phyloP scores from a whole-genome alignment of 2,797 vertebrate species.

The Hapalemur alaotrensis region DNA sequence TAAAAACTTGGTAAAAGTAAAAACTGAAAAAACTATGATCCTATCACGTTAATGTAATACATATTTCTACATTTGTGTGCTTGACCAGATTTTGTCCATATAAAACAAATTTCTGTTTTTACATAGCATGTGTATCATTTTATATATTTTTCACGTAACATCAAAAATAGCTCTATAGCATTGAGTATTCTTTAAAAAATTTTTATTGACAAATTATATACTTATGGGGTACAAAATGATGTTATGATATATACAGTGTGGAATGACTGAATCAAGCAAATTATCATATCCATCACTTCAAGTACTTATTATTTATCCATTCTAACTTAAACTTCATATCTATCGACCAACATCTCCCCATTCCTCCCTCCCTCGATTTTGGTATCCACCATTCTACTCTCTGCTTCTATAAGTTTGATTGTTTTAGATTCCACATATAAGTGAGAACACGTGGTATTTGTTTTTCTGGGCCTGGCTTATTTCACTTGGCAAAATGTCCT shows the following conservation, averaged over 20 bases:
- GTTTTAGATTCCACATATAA: not conserved
- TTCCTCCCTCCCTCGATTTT: not conserved
- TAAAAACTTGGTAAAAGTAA: not conserved
- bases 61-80: not conserved
- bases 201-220: not conserved
- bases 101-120: constrained; percentile 21
- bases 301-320: not conserved
- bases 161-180: not conserved
- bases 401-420: not conserved
- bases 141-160: not conserved
- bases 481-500: not conserved
- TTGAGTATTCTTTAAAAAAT: not conserved
- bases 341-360: not conserved
- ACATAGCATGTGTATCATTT: not conserved
- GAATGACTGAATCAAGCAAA: not conserved
- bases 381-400: not conserved
- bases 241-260: not conserved
- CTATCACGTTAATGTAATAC: not conserved
- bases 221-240: not conserved
- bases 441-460: not conserved
- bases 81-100: not conserved
- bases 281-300: not conserved
- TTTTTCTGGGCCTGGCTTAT: not conserved
- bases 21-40: not conserved
- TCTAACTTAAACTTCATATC: not conserved